A percentile compares a stretch with the other conserved stretches of the same genome.
phyloP scores from a whole-genome alignment of 2,888 invertebrate genomes.

The Pecten maximus region DNA sequence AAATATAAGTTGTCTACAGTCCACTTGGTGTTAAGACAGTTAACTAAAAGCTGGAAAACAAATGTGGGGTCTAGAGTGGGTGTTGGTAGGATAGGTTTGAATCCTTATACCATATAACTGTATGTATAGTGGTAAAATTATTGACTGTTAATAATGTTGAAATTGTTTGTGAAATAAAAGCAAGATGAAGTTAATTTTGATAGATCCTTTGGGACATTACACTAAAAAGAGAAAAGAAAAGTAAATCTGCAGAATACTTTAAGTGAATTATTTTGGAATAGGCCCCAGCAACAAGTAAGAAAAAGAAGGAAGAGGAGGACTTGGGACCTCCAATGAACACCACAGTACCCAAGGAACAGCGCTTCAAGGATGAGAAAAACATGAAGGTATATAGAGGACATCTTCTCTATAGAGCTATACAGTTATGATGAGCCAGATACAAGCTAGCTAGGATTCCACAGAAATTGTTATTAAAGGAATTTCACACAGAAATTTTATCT shows the following conservation, averaged over 20 bases:
- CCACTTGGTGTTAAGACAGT: too few relatives aligned
- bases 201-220: not conserved
- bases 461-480: too few relatives aligned
- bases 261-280: conserved; percentile 41
- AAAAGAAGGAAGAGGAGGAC: conserved; percentile 93
- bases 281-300: conserved; percentile 82
- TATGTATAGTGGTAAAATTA: not conserved
- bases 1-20: too few relatives aligned
- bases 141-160: too few relatives aligned
- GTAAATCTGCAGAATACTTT: not conserved
- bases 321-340: conserved; percentile 89
- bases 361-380: conserved; percentile 96
- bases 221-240: not conserved
- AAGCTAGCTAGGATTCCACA: too few relatives aligned
- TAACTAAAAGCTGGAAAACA: too few relatives aligned
- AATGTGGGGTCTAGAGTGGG: too few relatives aligned
- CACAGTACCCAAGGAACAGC: conserved; percentile 94
- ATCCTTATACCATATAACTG: too few relatives aligned
- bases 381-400: conserved; percentile 86
- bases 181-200: not conserved
- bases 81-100: too few relatives aligned
- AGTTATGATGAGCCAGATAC: too few relatives aligned
- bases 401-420: too few relatives aligned
- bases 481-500: too few relatives aligned
- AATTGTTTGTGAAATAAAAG: not conserved